Conservation (phyloP, 1,140 invertebrate species). For the Lepidurus apus region DNA sequence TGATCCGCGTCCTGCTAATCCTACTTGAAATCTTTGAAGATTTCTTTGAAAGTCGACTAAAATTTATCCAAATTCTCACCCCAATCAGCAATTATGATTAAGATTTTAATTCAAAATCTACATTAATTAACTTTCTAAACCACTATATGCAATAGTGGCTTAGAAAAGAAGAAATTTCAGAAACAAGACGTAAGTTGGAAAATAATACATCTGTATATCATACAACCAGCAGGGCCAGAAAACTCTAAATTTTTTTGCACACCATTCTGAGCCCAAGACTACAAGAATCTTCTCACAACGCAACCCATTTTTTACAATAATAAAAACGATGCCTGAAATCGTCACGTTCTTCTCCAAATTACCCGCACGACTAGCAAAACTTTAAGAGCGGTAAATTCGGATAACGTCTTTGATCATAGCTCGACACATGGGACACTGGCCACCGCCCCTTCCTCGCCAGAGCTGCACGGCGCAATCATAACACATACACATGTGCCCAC, state of each 20-base stretch:
- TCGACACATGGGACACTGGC: slow-evolving; percentile 80
- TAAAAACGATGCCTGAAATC: neutral
- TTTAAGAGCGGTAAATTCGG: slow-evolving; percentile 83
- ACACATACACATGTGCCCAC: slow-evolving; percentile 99
- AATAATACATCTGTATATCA: neutral
- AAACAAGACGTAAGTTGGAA: neutral
- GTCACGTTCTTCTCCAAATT: neutral
- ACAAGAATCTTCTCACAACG: neutral
- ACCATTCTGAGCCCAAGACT: neutral
- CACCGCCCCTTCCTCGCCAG: slow-evolving; percentile 59
- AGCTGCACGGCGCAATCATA: slow-evolving; percentile 90
- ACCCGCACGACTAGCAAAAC: too few species aligned
- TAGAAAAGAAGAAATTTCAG: neutral
- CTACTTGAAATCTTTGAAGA: too few species aligned
- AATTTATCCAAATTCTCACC: too few species aligned
- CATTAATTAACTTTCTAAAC: too few species aligned
- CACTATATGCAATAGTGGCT: too few species aligned
- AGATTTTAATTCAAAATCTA: too few species aligned
- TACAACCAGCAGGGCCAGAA: neutral
- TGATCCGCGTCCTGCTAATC: too few species aligned
- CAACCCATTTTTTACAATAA: neutral
- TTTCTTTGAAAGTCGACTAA: too few species aligned
- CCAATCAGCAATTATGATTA: too few species aligned
- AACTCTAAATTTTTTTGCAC: neutral
- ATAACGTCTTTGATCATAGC: slow-evolving; percentile 91